Percentiles rank a stretch among this genome's conserved stretches.
Evolutionary conservation across 2,888 invertebrate species (phyloP).

Genomic region (Plebejus argus): DNA sequence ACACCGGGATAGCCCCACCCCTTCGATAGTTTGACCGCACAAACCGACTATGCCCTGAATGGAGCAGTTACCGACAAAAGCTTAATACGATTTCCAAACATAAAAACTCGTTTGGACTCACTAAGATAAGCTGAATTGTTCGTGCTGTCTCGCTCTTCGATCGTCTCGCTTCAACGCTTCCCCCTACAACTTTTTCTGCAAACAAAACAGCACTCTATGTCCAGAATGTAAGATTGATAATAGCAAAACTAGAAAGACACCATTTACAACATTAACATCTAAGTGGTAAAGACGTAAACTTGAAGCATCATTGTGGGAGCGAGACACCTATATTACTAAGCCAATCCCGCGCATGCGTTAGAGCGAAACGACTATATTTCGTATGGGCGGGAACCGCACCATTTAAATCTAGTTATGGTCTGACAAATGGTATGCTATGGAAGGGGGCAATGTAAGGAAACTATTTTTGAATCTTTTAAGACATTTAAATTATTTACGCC

Average conservation of each 20-base stretch:
- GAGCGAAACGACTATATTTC: conserved; percentile 54
- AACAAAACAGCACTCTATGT: conserved; percentile 44
- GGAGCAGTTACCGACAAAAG: conserved; percentile 80
- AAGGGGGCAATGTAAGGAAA: conserved; percentile 80
- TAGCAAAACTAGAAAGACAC: conserved; percentile 41
- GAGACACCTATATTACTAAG: conserved; percentile 51
- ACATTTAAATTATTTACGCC: conserved; percentile 80
- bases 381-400: conserved; percentile 70
- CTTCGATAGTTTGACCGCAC: conserved; percentile 78
- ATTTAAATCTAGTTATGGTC: conserved; percentile 80
- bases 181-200: conserved; percentile 53
- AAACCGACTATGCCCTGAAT: conserved; percentile 78
- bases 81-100: conserved; percentile 81
- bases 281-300: conserved; percentile 64
- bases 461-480: conserved; percentile 82
- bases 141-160: conserved; percentile 66
- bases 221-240: conserved; percentile 34
- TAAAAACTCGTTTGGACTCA: conserved; percentile 80
- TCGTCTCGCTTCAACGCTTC: conserved; percentile 71
- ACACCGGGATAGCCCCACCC: conserved; percentile 72
- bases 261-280: conserved; percentile 61
- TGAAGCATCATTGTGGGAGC: conserved; percentile 57
- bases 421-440: conserved; percentile 81
- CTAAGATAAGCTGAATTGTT: conserved; percentile 76
- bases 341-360: conserved; percentile 38